These are phyloP conservation scores for Gymnorhina tibicen DNA, from an alignment of 2,113 vertebrate species.

Conservation along the genomic window DNA sequence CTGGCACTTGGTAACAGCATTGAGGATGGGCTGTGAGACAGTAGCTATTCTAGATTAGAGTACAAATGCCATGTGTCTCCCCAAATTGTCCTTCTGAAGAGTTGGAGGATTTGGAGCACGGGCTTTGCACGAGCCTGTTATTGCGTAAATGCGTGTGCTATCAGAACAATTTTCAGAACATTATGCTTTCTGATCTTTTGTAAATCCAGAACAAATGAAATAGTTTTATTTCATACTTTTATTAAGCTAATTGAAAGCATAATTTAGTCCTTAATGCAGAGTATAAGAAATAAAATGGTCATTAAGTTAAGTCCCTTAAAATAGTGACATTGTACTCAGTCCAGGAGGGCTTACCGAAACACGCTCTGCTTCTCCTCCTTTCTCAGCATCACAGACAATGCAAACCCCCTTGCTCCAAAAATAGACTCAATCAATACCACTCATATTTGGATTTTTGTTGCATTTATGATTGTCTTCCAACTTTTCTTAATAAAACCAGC, in stretches of 20 bases:
- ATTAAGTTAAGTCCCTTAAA: neutral
- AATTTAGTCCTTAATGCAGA: neutral
- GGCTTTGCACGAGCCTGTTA: neutral
- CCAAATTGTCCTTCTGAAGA: accelerated
- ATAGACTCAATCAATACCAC: neutral
- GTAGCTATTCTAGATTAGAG: neutral
- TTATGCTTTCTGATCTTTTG: neutral
- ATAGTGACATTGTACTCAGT: neutral
- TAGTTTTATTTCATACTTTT: neutral
- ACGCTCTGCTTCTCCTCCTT: neutral
- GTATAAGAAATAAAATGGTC: neutral
- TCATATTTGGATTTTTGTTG: neutral
- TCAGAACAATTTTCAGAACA: neutral
- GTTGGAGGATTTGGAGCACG: neutral
- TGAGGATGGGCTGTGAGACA: neutral
- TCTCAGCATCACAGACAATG: neutral
- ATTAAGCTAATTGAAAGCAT: neutral
- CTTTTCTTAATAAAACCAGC: neutral
- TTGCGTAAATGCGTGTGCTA: accelerated
- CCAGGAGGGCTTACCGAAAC: neutral
- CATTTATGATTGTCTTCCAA: neutral
- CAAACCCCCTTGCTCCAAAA: neutral
- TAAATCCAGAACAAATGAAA: neutral
- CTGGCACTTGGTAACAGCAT: accelerated
- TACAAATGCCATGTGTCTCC: neutral